phyloP scores from a whole-genome alignment of 2,797 vertebrate genomes.

The Oreochromis mossambicus region DNA sequence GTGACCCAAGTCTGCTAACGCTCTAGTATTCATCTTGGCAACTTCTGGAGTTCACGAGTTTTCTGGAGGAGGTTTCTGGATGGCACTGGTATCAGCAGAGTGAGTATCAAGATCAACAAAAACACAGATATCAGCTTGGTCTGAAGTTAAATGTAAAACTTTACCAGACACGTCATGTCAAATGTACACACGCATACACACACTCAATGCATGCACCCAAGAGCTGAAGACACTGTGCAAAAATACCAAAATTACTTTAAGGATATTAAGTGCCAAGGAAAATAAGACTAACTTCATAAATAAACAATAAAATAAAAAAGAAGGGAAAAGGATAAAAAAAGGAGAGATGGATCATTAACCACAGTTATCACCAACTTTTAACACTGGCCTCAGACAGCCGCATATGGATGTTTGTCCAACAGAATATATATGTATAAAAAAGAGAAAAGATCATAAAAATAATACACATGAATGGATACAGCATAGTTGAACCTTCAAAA shows the following conservation, averaged over 20 bases:
- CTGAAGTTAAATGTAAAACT: constrained; percentile 53
- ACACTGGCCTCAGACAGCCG: constrained; percentile 14
- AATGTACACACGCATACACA: constrained; percentile 1
- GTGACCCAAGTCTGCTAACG: too few relatives aligned
- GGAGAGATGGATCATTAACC: constrained; percentile 8
- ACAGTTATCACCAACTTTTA: constrained; percentile 19
- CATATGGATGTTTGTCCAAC: neutral
- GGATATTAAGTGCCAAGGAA: constrained; percentile 70
- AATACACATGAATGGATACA: constrained; percentile 20
- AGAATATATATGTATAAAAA: neutral
- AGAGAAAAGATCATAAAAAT: neutral
- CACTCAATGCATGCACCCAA: neutral
- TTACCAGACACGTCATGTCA: constrained; percentile 61
- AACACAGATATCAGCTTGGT: constrained; percentile 53
- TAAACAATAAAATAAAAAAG: constrained; percentile 59
- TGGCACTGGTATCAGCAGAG: neutral
- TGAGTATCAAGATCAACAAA: neutral
- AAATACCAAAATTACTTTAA: constrained; percentile 52
- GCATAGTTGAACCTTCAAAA: constrained; percentile 1
- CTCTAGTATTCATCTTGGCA: neutral
- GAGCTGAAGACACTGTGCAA: constrained; percentile 69
- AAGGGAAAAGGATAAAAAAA: constrained; percentile 23
- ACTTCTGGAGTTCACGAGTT: neutral
- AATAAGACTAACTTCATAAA: constrained; percentile 72
- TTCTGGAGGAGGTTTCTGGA: constrained; percentile 3